A percentile compares a stretch with the other conserved stretches of the same genome.
Conservation (phyloP, 1,140 invertebrate genomes). For the Helicoverpa zea region DNA sequence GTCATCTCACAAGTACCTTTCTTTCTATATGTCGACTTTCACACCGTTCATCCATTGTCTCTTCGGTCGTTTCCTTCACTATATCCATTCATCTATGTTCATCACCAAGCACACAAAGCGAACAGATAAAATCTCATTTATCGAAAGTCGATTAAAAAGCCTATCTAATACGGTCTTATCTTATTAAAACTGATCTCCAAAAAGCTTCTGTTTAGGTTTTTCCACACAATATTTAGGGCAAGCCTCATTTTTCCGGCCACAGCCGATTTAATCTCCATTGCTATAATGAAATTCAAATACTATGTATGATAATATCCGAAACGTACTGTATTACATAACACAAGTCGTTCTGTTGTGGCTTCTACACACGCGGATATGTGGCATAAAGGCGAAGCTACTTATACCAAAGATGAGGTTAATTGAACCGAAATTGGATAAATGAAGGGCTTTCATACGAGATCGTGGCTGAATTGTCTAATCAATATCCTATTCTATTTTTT, state of each 20-base stretch:
- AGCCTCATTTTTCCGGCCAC: conserved; percentile 23
- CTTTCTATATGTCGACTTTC: too few species aligned
- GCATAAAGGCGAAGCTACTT: background rate
- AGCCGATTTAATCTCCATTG: conserved; percentile 43
- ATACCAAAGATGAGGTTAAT: background rate
- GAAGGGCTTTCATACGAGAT: background rate
- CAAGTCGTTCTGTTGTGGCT: conserved; percentile 21
- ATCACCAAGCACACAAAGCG: too few species aligned
- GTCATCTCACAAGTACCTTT: too few species aligned
- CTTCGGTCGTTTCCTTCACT: too few species aligned
- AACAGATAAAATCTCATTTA: too few species aligned
- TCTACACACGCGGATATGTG: background rate
- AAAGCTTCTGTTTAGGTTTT: background rate
- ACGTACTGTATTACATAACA: conserved; percentile 34
- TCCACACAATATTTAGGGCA: background rate
- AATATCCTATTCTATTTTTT: background rate
- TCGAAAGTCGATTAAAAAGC: too few species aligned
- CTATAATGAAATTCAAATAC: conserved; percentile 44
- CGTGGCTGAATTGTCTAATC: background rate
- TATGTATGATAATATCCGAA: conserved; percentile 40
- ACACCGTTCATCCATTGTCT: too few species aligned
- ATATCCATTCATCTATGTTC: too few species aligned
- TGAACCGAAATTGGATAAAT: background rate
- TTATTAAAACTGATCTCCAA: background rate
- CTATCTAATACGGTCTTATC: too few species aligned